Evolutionary conservation across 2,113 vertebrate genomes (phyloP), one percentile per base, ranked within the genome.

Genomic region (Silurus asotus): DNA sequence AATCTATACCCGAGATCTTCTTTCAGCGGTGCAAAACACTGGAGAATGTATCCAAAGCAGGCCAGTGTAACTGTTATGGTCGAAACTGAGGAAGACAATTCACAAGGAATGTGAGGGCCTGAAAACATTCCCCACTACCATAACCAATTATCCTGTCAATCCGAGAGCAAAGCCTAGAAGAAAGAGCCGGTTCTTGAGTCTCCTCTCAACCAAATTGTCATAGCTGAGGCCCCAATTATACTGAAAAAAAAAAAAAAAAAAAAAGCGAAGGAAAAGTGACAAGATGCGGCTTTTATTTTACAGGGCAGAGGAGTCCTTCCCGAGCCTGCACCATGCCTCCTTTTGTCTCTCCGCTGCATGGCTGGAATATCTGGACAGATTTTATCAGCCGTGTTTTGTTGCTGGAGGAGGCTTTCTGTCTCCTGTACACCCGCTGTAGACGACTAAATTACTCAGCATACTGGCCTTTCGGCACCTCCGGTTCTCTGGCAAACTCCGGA

Each of bases 361-460:
- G 94, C 91, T 94, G 91, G 87, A 92, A 93, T 95, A 93, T 94
- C 93, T 94, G 91, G 92, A 89, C 90, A 93, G 94, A 94, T 94
- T 93, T 93, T 94, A 95, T 94, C 91, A 90, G 89, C 90, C 84
- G 89, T 90, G 93, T 87, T 89, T 89, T 84, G 92, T 90, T 80
- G 91, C 91, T 88, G 49, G 91, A 94, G 93, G 88, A 92, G 91
- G 85, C 85, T 87, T 62, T 45, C 75, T 88, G 88, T 93, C 93
- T 94, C 90, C 89, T 90, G 92, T 91, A 89, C 85, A 81, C 86
- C 59, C 87, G 23, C 61, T 74, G 59, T 53, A 78, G 77, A 90
- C 82, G 80, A 67, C 74, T 23, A 84, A 84, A 87, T 87, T 82
- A 76, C 82, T 84, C 84, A 55, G 70, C 69, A 59, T 72, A 67